These are phyloP conservation scores for Trinectes maculatus DNA, from an alignment of 2,113 vertebrate species.

Conservation along the genomic window DNA sequence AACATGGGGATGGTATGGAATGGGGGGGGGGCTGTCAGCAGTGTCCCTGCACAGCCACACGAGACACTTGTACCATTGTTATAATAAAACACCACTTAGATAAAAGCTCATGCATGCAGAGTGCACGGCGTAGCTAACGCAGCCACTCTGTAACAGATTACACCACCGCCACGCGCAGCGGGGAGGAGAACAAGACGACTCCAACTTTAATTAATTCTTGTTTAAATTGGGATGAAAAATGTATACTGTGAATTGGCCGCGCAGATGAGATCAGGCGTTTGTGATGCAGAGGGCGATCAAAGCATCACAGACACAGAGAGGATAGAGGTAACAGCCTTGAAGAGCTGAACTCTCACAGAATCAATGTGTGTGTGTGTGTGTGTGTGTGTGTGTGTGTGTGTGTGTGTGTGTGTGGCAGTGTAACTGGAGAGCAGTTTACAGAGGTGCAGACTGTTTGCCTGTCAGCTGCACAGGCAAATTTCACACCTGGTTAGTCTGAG, in stretches of 20 bases:
- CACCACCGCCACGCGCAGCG: constrained; percentile 29
- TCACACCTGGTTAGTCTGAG: constrained; percentile 47
- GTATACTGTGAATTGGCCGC: constrained; percentile 45
- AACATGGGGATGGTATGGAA: constrained; percentile 42
- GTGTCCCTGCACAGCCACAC: constrained; percentile 29
- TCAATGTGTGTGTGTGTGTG: too few relatives aligned
- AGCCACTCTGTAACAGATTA: constrained; percentile 59
- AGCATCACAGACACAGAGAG: constrained; percentile 30
- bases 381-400: too few relatives aligned
- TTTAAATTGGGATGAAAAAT: constrained; percentile 76
- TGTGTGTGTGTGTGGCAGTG: constrained; percentile 13
- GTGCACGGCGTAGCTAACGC: constrained; percentile 42
- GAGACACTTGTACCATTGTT: constrained; percentile 62
- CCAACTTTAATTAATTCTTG: constrained; percentile 74
- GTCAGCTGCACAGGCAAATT: constrained; percentile 24
- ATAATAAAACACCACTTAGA: constrained; percentile 48
- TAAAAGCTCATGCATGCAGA: constrained; percentile 59
- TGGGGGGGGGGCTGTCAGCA: constrained; percentile 40
- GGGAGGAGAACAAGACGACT: constrained; percentile 41
- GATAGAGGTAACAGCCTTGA: not conserved
- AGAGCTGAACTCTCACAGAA: constrained; percentile 7
- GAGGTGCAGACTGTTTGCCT: too few relatives aligned
- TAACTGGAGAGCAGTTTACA: constrained; percentile 25
- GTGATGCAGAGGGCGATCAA: constrained; percentile 49
- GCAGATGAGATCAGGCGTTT: constrained; percentile 61